Evolutionary conservation across 1,140 invertebrate genomes (phyloP).

Genomic region (Pristionchus pacificus): DNA sequence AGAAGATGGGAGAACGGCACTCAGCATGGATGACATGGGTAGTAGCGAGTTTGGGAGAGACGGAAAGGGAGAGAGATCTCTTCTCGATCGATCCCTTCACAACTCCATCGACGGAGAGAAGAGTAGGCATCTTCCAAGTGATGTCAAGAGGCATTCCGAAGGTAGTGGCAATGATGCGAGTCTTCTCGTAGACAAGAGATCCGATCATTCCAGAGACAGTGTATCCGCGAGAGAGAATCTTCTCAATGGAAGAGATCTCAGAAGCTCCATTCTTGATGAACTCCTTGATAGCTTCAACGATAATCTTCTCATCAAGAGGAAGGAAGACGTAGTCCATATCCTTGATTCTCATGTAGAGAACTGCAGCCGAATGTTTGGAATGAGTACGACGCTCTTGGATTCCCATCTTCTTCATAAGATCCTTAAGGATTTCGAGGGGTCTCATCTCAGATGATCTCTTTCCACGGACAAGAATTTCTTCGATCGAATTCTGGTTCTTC

Average conservation of each 20-base stretch:
- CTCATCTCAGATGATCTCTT: conserved; percentile 10
- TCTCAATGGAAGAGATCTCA: conserved; percentile 18
- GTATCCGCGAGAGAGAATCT: conserved; percentile 12
- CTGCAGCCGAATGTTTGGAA: conserved; percentile 22
- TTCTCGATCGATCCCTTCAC: conserved; percentile 4
- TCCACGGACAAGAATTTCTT: conserved; percentile 12
- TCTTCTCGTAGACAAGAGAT: conserved; percentile 28
- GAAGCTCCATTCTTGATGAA: conserved; percentile 31
- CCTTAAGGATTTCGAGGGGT: conserved; percentile 24
- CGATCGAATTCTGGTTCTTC: conserved; percentile 18
- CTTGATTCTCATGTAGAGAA: conserved; percentile 36
- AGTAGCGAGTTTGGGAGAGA: conserved; percentile 26
- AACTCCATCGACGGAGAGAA: conserved; percentile 22
- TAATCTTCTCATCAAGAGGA: conserved; percentile 25
- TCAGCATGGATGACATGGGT: conserved; percentile 25
- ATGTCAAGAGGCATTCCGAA: conserved; percentile 40
- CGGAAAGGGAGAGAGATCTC: conserved; percentile 12
- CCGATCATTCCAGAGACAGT: conserved; percentile 6
- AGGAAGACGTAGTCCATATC: conserved; percentile 35
- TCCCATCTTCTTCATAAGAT: conserved; percentile 20
- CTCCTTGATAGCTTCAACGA: conserved; percentile 24
- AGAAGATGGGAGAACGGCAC: conserved; percentile 30
- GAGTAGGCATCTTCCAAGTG: conserved; percentile 24
- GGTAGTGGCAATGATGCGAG: conserved; percentile 38
- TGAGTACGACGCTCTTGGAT: conserved; percentile 20